Evolutionary conservation across 1,140 invertebrate genomes (phyloP), one percentile per base, ranked within the genome.

Genomic region (Calephelis virginiensis): DNA sequence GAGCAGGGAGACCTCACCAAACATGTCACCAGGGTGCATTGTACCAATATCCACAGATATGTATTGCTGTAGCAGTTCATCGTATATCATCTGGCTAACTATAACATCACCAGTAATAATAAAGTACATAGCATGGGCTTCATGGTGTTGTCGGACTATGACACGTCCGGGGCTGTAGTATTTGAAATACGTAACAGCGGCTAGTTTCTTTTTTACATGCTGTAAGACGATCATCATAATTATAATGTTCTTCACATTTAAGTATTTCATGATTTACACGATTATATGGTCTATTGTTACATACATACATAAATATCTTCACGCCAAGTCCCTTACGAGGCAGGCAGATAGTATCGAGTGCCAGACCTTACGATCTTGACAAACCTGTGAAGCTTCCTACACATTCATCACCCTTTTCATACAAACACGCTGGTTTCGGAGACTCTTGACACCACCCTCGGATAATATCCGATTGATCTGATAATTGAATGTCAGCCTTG

Each of bases 1-100:
- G 17, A 95, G 75, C 17, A 95, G 75, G n/a, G 93, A 93, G 13
- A 94, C 91, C 75, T 94, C 93, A 0, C 94, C 94, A 72, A 95
- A 94, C 85, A 93, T 93, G 61, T 93, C 92, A 0, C 94, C 94
- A 1, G 87, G 14, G 40, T 81, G 79, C 81, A 90, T 85, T n/a
- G 71, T 75, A 1, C 85, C 89, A 3, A 90, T 66, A 2, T 90
- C 85, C 10, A 89, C 75, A 2, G 89, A 81, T n/a, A 93, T 85
- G n/a, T 86, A 80, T 66, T 92, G 78, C 8, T 92, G 83, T 0
- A 92, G 75, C 11, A 93, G 74, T 12, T 91, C 83, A 69, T 94
- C 93, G 43, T 72, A 92, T 3, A 89, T 74, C 63, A 87, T 77
- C 65, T 91, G 92, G 28, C 89, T 92, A 28, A 94, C 82, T 12